Evolutionary conservation across 2,888 invertebrate species (phyloP).

Genomic region (Uloborus plumipes): DNA sequence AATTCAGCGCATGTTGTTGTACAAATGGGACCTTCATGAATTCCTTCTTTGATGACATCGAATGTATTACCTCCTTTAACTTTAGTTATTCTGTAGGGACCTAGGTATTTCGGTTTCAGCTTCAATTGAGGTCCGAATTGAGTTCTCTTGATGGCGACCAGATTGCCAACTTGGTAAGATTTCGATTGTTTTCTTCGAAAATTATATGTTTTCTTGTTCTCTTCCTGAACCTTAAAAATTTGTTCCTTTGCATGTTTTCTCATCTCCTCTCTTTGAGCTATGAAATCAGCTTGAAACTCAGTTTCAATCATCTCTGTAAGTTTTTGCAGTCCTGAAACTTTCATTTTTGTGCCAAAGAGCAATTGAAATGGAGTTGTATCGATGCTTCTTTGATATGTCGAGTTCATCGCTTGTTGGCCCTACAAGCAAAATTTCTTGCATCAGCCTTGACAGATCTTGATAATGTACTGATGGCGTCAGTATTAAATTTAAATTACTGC

Average conservation of each 20-base stretch:
- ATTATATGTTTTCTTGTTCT: conserved; percentile 3
- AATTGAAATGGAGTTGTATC: conserved; percentile 1
- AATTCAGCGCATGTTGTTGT: background rate
- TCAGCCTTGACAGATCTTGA: no score
- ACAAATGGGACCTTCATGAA: background rate
- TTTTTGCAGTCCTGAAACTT: background rate
- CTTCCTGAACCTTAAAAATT: background rate
- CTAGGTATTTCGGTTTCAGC: background rate
- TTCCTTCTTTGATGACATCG: background rate
- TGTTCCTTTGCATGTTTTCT: background rate
- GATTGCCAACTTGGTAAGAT: background rate
- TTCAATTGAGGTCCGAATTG: background rate
- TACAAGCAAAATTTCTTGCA: no score
- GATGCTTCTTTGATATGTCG: conserved; percentile 1
- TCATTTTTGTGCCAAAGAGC: background rate
- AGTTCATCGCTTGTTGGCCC: background rate
- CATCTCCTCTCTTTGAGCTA: background rate
- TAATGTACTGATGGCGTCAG: no score
- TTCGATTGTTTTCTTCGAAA: background rate
- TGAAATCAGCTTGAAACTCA: background rate
- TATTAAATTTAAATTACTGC: no score
- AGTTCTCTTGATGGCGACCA: conserved; percentile 1
- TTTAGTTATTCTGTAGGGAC: background rate
- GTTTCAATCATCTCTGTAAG: background rate
- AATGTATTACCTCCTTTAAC: background rate